Evolutionary conservation across 2,888 invertebrate species (phyloP), one percentile per base, ranked within the genome.

Genomic region (Tetragonisca angustula): DNA sequence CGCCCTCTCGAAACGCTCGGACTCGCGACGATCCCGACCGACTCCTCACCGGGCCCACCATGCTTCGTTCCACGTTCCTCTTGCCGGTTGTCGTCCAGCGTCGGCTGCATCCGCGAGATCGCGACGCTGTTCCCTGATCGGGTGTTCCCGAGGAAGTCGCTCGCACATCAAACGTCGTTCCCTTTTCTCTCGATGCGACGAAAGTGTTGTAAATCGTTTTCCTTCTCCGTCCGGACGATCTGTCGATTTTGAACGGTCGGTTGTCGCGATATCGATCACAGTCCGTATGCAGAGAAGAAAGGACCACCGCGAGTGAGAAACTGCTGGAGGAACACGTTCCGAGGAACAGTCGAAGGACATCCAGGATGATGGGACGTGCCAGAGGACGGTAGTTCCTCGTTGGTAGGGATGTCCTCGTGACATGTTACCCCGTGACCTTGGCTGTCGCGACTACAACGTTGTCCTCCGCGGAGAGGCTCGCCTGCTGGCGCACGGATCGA

Each of bases 351-450:
- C 67, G 6, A 15, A n/a, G n/a, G 17, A 36, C 19, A 65, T 65
- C 50, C 27, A 32, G 9, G n/a, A 87, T 83, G 89, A 59, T 70
- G 70, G 24, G 81, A 77, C 76, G 77, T 56, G 36, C 11, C 27
- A 75, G 68, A 36, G 59, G 78, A 76, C 80, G 88, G 74, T 89
- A 90, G 87, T 85, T 83, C 68, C 77, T 75, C 82, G 79, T 70
- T 76, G 73, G 75, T 88, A 88, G 91, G 84, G 88, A 93, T 93
- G 93, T 92, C 91, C 89, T 89, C 92, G 93, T 94, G 94, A 94
- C 92, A 94, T 94, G 94, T 93, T 93, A 91, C 92, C 92, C 81
- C 92, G 92, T 90, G 92, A 92, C 89, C 91, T 90, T 88, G 88
- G 86, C 87, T 91, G 93, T 92, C 92, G 88, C 90, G 92, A 93